Conservation (phyloP, 2,113 vertebrate species). For the Anguilla japonica region DNA sequence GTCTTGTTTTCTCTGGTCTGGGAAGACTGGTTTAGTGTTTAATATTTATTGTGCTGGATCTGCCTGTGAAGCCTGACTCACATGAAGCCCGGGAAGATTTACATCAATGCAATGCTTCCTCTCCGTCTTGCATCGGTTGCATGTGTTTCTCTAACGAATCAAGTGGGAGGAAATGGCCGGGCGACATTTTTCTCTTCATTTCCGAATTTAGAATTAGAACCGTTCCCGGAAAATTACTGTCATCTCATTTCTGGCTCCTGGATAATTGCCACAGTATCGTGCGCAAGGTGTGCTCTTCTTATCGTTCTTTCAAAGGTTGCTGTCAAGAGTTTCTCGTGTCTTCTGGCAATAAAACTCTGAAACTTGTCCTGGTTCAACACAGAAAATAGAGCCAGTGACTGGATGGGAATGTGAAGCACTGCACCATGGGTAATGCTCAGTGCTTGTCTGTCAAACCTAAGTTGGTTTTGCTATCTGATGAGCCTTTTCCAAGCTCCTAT, state of each 20-base stretch:
- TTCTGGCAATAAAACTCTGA: neutral
- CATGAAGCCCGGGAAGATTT: neutral
- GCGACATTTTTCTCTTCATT: neutral
- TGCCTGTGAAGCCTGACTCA: neutral
- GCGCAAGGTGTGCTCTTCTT: neutral
- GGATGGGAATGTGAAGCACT: neutral
- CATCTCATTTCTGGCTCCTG: neutral
- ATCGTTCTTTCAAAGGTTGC: neutral
- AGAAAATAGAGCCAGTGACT: neutral
- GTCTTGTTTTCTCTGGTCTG: neutral
- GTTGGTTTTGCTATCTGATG: neutral
- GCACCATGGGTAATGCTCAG: neutral
- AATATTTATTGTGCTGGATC: neutral
- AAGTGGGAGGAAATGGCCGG: neutral
- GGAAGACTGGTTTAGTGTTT: neutral
- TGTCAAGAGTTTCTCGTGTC: neutral
- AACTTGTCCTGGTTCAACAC: neutral
- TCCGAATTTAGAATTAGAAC: neutral
- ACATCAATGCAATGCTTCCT: neutral
- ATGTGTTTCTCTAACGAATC: neutral
- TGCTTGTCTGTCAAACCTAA: slow-evolving; percentile 3
- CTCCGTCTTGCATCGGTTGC: neutral
- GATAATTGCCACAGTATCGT: neutral
- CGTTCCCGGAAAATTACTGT: neutral
- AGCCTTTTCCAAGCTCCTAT: neutral